phyloP scores from a whole-genome alignment of 1,140 invertebrate genomes.

The Aphaenogaster ashmeadi region DNA sequence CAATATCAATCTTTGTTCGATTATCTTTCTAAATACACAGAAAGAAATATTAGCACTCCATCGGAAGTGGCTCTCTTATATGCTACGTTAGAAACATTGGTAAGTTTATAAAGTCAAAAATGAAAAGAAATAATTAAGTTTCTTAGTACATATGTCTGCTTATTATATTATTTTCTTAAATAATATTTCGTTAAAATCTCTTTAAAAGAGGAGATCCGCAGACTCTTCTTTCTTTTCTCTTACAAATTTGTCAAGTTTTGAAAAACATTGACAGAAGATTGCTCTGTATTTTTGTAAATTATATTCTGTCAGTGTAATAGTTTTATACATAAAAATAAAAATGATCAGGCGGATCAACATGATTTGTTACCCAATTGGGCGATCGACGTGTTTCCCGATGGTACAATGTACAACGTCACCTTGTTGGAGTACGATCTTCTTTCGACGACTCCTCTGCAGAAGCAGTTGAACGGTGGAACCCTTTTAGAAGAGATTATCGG shows the following conservation, averaged over 20 bases:
- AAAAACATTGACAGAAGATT: background rate
- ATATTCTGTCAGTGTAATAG: background rate
- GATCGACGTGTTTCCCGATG: constrained; percentile 72
- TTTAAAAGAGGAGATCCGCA: background rate
- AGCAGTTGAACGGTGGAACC: constrained; percentile 81
- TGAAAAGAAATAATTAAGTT: background rate
- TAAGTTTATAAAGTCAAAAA: constrained; percentile 61
- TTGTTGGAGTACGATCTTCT: constrained; percentile 77
- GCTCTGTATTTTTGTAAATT: background rate
- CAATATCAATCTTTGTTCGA: constrained; percentile 69
- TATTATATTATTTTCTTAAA: background rate
- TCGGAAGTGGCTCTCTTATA: constrained; percentile 78
- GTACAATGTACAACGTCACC: constrained; percentile 73
- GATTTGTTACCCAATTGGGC: constrained; percentile 78
- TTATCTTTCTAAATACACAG: constrained; percentile 70
- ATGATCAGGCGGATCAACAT: constrained; percentile 72
- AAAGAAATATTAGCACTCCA: constrained; percentile 70
- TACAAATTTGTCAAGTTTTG: background rate
- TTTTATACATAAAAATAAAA: background rate
- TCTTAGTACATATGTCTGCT: background rate
- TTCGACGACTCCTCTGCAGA: constrained; percentile 77
- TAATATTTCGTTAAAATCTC: background rate
- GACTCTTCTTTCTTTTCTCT: background rate
- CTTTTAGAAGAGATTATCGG: constrained; percentile 79
- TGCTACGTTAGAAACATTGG: constrained; percentile 79